Conservation (phyloP, 2,888 invertebrate species). For the Prosopocoilus inquinatus region DNA sequence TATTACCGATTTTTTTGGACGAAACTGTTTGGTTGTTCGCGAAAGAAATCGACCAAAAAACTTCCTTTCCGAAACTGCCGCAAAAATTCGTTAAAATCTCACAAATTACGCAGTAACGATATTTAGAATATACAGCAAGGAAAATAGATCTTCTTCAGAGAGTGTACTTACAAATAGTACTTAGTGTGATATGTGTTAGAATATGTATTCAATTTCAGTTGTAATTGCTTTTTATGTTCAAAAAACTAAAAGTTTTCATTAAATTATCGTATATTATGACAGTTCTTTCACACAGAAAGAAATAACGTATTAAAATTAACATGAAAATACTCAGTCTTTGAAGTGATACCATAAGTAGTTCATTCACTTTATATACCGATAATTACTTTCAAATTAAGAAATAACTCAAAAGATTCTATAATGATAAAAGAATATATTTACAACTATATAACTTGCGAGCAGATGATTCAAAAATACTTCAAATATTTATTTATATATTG, state of each 20-base stretch:
- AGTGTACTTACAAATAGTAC: not conserved
- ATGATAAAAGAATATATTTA: too few species aligned
- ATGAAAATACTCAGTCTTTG: too few species aligned
- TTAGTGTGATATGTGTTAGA: conserved; percentile 17
- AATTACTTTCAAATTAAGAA: too few species aligned
- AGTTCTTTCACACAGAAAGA: too few species aligned
- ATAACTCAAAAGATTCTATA: too few species aligned
- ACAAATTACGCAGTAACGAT: not conserved
- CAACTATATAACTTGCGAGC: too few species aligned
- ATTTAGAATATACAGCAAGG: conserved; percentile 1
- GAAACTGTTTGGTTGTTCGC: conserved; percentile 6
- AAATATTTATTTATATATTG: too few species aligned
- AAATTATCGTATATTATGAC: too few species aligned
- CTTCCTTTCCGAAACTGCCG: not conserved
- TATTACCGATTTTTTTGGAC: conserved; percentile 7
- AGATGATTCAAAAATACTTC: too few species aligned
- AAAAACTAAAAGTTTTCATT: not conserved
- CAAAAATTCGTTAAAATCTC: not conserved
- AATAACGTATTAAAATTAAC: too few species aligned
- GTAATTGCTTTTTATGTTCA: conserved; percentile 13
- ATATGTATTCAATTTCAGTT: conserved; percentile 14
- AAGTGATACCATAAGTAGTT: too few species aligned
- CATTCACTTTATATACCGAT: too few species aligned
- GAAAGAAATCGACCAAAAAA: conserved; percentile 4
- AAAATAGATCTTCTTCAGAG: conserved; percentile 6